Evolutionary conservation across 2,113 vertebrate species (phyloP).

Genomic region (Perca fluviatilis): DNA sequence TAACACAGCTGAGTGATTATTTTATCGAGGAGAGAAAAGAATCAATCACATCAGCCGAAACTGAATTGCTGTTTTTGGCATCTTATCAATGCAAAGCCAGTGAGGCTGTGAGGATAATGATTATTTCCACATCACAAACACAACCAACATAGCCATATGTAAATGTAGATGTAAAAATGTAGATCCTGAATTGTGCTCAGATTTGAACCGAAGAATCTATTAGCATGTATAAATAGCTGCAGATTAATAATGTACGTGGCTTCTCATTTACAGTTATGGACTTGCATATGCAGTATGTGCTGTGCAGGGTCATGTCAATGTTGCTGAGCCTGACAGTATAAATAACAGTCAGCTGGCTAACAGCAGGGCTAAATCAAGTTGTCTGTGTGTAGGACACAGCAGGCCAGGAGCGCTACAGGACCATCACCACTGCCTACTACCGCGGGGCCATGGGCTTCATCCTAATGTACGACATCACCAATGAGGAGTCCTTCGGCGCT

Average conservation of each 20-base stretch:
- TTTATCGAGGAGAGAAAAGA: conserved; percentile 33
- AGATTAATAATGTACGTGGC: conserved; percentile 1
- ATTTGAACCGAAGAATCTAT: neutral
- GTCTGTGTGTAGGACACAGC: conserved; percentile 78
- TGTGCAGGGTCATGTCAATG: neutral
- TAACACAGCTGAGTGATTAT: conserved; percentile 40
- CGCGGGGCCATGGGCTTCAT: conserved; percentile 84
- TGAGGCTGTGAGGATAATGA: conserved; percentile 58
- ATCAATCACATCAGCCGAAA: conserved; percentile 58
- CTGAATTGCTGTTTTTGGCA: conserved; percentile 48
- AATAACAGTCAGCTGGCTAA: conserved; percentile 23
- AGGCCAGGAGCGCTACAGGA: conserved; percentile 83
- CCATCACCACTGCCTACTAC: conserved; percentile 84
- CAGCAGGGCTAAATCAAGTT: conserved; percentile 25
- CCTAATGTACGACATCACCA: conserved; percentile 85
- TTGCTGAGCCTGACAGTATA: conserved; percentile 6
- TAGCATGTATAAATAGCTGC: neutral
- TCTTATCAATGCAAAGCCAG: conserved; percentile 59
- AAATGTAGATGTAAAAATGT: neutral
- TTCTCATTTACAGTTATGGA: conserved; percentile 1
- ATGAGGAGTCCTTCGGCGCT: conserved; percentile 81
- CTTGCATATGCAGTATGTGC: neutral
- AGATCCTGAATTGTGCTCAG: neutral
- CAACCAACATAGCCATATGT: conserved; percentile 21
- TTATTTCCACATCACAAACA: conserved; percentile 38